Conservation (phyloP, 2,113 vertebrate species). For the Cygnus atratus region DNA sequence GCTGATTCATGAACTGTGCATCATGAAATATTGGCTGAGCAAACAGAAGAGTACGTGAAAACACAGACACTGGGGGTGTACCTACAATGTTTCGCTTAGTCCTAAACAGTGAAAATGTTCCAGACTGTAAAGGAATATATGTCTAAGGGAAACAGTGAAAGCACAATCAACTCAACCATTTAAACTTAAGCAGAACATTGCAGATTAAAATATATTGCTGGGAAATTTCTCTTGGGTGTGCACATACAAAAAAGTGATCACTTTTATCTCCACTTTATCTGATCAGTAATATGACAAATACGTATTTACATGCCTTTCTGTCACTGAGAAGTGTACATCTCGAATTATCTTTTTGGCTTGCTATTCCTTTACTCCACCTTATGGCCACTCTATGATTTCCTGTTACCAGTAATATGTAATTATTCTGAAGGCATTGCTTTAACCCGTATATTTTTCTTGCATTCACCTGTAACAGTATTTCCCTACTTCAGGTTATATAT, state of each 20-base stretch:
- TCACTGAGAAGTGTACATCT: background rate
- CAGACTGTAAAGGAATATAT: background rate
- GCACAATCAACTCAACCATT: background rate
- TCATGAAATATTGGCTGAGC: background rate
- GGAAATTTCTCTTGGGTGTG: background rate
- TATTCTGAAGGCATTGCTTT: background rate
- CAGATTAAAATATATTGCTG: background rate
- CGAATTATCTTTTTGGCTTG: background rate
- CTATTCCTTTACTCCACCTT: background rate
- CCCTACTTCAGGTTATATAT: slow-evolving; percentile 43
- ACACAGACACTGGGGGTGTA: background rate
- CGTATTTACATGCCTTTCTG: background rate
- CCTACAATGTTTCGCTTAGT: background rate
- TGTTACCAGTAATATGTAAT: background rate
- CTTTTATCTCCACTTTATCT: slow-evolving; percentile 6
- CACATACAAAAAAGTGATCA: background rate
- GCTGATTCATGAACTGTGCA: background rate
- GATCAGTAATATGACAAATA: background rate
- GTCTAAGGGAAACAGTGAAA: background rate
- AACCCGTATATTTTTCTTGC: background rate
- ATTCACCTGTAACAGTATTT: slow-evolving; percentile 21
- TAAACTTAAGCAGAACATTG: background rate
- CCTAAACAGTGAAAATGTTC: background rate
- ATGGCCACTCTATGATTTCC: background rate
- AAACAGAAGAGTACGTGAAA: background rate